Conservation (phyloP, 1,140 invertebrate genomes). For the Euura lappo region DNA sequence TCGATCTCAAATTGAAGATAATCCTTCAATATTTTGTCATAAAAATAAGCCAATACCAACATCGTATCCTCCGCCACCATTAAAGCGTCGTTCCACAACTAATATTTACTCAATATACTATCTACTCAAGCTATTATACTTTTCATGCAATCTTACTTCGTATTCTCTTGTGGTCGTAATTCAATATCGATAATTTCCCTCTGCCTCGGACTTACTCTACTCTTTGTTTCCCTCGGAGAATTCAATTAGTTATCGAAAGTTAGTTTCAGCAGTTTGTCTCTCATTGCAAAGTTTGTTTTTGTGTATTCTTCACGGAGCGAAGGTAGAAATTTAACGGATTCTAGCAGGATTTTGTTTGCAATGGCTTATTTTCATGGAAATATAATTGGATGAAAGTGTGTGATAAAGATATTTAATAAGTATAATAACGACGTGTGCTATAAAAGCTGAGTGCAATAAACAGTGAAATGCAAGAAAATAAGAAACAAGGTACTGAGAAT, state of each 20-base stretch:
- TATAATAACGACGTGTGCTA: neutral
- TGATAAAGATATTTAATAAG: slow-evolving; percentile 6
- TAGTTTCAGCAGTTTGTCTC: no score
- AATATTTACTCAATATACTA: neutral
- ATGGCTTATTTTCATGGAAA: slow-evolving; percentile 61
- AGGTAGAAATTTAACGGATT: no score
- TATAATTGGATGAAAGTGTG: slow-evolving; percentile 27
- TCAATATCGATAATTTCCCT: no score
- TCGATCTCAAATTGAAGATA: slow-evolving; percentile 17
- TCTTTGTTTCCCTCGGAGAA: no score
- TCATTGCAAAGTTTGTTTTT: no score
- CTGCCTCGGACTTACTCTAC: no score
- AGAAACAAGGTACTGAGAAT: neutral
- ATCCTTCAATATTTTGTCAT: slow-evolving; percentile 45
- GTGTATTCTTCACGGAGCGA: no score
- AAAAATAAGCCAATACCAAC: slow-evolving; percentile 57
- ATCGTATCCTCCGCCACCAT: neutral
- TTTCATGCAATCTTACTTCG: slow-evolving; percentile 8
- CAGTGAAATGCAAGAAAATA: neutral
- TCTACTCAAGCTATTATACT: neutral
- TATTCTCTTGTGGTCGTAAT: slow-evolving; percentile 6
- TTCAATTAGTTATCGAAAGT: no score
- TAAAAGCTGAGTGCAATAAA: slow-evolving; percentile 1
- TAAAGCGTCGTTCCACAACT: neutral
- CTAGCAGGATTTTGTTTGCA: slow-evolving; percentile 5